Evolutionary conservation across 2,113 vertebrate genomes (phyloP).

Genomic region (Syngnathus typhle): DNA sequence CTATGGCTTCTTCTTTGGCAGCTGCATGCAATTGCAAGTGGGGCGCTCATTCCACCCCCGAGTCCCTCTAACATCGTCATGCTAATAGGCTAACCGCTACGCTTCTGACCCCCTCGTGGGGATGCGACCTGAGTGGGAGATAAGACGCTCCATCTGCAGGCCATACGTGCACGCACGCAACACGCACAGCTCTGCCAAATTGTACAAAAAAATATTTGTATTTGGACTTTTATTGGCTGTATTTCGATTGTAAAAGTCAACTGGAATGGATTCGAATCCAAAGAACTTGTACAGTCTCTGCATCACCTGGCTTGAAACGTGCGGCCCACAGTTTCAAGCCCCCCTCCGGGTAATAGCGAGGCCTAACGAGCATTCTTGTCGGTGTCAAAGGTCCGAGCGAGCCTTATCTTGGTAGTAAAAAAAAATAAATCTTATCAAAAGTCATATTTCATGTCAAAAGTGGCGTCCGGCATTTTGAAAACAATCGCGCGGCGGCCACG

Average conservation of each 20-base stretch:
- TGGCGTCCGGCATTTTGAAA: conserved; percentile 34
- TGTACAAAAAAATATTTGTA: not conserved
- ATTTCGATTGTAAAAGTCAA: not conserved
- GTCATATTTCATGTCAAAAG: conserved; percentile 43
- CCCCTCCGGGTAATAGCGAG: not conserved
- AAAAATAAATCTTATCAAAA: conserved; percentile 6
- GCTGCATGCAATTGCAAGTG: conserved; percentile 56
- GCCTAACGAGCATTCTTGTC: conserved; percentile 27
- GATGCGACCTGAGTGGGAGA: conserved; percentile 67
- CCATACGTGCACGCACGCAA: conserved; percentile 1
- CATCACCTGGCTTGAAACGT: conserved; percentile 44
- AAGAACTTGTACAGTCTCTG: too few species aligned
- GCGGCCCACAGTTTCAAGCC: conserved; percentile 32
- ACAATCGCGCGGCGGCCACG: conserved; percentile 10
- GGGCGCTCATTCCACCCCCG: conserved; percentile 64
- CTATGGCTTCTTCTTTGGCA: conserved; percentile 48
- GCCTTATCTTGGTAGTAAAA: conserved; percentile 12
- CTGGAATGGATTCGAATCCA: not conserved
- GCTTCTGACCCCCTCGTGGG: conserved; percentile 63
- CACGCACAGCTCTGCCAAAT: not conserved
- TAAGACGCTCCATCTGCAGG: conserved; percentile 31
- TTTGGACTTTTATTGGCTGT: not conserved
- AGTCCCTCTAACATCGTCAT: conserved; percentile 58
- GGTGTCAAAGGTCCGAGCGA: conserved; percentile 40
- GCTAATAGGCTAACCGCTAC: conserved; percentile 55